Evolutionary conservation across 2,888 invertebrate species (phyloP).

Genomic region (Lamproptera curius): DNA sequence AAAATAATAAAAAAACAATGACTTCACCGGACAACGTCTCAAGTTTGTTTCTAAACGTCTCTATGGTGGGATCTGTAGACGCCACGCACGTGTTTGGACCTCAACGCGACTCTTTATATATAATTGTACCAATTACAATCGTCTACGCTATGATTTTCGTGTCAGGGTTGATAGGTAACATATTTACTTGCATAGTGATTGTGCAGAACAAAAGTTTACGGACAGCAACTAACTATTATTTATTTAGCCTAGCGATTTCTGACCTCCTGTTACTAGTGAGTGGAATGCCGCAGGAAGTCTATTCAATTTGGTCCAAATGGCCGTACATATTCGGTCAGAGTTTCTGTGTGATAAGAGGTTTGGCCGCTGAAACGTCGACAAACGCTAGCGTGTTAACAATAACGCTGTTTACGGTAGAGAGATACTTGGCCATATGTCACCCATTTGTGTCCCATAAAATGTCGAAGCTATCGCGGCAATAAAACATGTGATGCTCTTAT

Average conservation of each 20-base stretch:
- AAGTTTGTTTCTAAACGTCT: conserved; percentile 27
- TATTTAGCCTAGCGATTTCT: conserved; percentile 91
- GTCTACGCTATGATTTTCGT: conserved; percentile 87
- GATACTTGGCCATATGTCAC: conserved; percentile 81
- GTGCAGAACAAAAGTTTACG: conserved; percentile 90
- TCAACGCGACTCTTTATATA: conserved; percentile 75
- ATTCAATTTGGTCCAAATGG: conserved; percentile 86
- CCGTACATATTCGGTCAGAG: conserved; percentile 87
- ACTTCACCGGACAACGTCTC: conserved; percentile 19
- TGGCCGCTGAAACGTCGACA: conserved; percentile 88
- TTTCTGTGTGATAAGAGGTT: conserved; percentile 87
- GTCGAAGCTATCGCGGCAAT: conserved; percentile 92
- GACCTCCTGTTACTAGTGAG: conserved; percentile 87
- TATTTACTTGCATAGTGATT: conserved; percentile 91
- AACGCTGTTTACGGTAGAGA: conserved; percentile 90
- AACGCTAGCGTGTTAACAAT: conserved; percentile 89
- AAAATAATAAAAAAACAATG: conserved; percentile 15
- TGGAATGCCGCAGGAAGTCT: conserved; percentile 91
- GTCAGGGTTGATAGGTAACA: conserved; percentile 88
- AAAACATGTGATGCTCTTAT: conserved; percentile 88
- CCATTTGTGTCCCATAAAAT: conserved; percentile 86
- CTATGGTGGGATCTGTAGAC: conserved; percentile 35
- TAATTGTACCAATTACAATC: conserved; percentile 86
- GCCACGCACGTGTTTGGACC: conserved; percentile 59
- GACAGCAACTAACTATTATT: conserved; percentile 88